Evolutionary conservation across 2,113 vertebrate species (phyloP).

Genomic region (Aptenodytes forsteri): DNA sequence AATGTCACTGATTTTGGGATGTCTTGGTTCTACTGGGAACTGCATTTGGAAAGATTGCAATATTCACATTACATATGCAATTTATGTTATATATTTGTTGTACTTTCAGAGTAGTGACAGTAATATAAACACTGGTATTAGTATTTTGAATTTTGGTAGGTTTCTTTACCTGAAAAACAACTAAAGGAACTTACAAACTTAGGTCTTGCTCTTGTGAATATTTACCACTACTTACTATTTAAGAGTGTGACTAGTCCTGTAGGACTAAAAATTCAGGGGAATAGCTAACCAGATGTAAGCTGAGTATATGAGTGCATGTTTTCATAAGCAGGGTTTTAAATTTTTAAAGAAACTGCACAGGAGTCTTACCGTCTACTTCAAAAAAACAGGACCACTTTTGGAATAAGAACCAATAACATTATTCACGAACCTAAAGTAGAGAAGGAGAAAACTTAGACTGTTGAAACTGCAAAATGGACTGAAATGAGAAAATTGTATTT

Average conservation of each 20-base stretch:
- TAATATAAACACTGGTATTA: not conserved
- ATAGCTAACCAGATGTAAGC: not conserved
- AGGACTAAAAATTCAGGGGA: not conserved
- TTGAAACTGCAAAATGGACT: not conserved
- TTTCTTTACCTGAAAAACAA: not conserved
- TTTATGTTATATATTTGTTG: not conserved
- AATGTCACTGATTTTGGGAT: not conserved
- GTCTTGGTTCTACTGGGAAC: not conserved
- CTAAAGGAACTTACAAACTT: not conserved
- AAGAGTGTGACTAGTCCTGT: not conserved
- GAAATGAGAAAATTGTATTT: slow-evolving; percentile 13
- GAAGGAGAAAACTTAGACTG: not conserved
- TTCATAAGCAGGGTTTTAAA: not conserved
- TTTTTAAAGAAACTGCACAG: not conserved
- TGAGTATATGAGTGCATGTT: not conserved
- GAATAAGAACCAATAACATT: not conserved
- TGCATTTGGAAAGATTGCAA: not conserved
- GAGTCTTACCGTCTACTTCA: not conserved
- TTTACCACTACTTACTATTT: not conserved
- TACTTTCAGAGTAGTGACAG: not conserved
- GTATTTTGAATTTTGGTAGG: not conserved
- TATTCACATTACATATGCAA: not conserved
- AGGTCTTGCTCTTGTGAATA: not conserved
- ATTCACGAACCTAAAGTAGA: not conserved
- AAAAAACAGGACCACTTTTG: not conserved